Conservation (phyloP, 2,113 vertebrate genomes). For the Oreochromis spilurus region DNA sequence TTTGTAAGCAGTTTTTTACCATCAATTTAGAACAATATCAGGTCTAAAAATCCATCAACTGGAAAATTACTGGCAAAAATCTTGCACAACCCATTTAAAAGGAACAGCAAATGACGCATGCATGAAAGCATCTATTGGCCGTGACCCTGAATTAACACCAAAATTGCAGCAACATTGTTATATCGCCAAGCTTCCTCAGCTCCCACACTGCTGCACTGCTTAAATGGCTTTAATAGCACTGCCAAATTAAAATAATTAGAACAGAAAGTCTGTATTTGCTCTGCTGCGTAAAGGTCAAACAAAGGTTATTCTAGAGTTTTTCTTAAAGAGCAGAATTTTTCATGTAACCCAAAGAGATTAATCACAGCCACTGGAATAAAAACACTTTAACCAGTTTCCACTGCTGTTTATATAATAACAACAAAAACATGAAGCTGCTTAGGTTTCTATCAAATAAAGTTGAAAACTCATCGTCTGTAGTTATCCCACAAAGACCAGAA, state of each 20-base stretch:
- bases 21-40: neutral
- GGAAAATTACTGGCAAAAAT: neutral
- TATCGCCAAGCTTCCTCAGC: neutral
- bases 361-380: neutral
- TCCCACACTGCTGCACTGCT: neutral
- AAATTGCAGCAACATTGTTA: neutral
- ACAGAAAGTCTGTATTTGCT: neutral
- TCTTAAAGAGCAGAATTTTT: neutral
- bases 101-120: neutral
- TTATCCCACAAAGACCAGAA: neutral
- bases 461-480: rapidly evolving
- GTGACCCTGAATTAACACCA: neutral
- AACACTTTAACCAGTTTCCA: neutral
- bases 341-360: neutral
- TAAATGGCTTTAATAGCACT: neutral
- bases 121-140: neutral
- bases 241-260: neutral
- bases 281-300: neutral
- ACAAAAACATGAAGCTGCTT: neutral
- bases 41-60: neutral
- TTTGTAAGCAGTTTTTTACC: neutral
- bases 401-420: neutral
- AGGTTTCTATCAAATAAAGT: neutral
- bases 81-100: neutral
- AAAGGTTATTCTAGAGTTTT: neutral